A percentile compares a stretch with the other conserved stretches of the same genome.
Conservation (phyloP, 2,113 vertebrate genomes). For the Dromiciops gliroides region DNA sequence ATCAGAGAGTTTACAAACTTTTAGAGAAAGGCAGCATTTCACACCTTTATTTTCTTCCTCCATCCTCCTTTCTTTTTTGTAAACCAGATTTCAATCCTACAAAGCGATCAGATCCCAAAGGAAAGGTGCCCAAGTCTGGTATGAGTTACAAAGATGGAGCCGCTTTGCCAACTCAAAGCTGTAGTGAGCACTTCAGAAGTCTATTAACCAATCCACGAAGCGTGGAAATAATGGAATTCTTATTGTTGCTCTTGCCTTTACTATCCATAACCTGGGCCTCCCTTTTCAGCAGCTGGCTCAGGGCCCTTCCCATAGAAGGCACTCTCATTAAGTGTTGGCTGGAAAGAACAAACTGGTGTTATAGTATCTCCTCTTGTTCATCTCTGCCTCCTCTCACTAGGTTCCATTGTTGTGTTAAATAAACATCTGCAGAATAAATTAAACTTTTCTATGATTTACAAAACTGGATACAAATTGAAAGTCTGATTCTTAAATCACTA, state of each 20-base stretch:
- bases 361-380: not conserved
- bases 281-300: not conserved
- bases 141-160: slow-evolving; percentile 63
- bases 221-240: slow-evolving; percentile 43
- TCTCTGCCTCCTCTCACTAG: not conserved
- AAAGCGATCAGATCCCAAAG: slow-evolving; percentile 46
- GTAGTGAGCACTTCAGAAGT: slow-evolving; percentile 57
- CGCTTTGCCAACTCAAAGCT: slow-evolving; percentile 71
- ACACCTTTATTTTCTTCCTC: not conserved
- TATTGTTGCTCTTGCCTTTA: slow-evolving; percentile 36
- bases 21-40: not conserved
- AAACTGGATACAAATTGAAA: slow-evolving; percentile 67
- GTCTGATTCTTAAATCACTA: slow-evolving; percentile 49
- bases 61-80: slow-evolving; percentile 40
- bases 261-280: not conserved
- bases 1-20: not conserved
- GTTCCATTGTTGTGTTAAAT: not conserved
- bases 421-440: not conserved
- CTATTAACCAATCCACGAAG: slow-evolving; percentile 49
- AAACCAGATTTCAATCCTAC: slow-evolving; percentile 64
- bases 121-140: slow-evolving; percentile 20
- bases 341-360: not conserved
- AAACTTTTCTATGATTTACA: slow-evolving; percentile 63
- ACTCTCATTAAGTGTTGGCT: not conserved
- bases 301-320: not conserved